Evolutionary conservation across 2,797 vertebrate genomes (phyloP), one percentile per base, ranked within the genome.

Genomic region (Enteromius anoplus): DNA sequence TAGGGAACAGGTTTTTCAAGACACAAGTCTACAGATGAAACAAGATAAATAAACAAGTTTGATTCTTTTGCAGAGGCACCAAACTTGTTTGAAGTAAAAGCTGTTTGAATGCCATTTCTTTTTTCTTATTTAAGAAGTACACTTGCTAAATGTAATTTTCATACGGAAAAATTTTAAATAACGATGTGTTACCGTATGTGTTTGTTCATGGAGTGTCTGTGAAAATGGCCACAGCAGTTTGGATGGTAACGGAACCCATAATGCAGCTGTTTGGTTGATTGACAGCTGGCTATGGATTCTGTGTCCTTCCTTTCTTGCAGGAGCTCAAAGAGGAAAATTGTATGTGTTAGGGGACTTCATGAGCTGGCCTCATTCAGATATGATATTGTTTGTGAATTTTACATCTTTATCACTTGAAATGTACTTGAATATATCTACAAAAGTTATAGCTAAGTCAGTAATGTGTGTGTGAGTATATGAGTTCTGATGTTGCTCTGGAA

Each of bases 201-300:
- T 32, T 45, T 60, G 4, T 32, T 69, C 40, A 3, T 29, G n/a
- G 19, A 37, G 40, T 73, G 26, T 62, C 21, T 5, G 17, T 65
- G 17, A 68, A 76, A 83, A 69, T 58, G 21, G 45, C 7, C 85
- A 75, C 86, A 84, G 96, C 93, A 91, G 90, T 90, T 94, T 92
- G 95, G 95, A 93, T 92, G 93, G 95, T 97, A 99, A 99, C 98
- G 97, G 97, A 99, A 99, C 97, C 97, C 98, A 98, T 97, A 98
- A 99, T 97, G 96, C 97, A 99, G 98, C 97, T 99, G 97, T 96
- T 66, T 15, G 42, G 42, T 92, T 93, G 93, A 86, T 84, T 81
- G 92, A 91, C 97, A 97, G 97, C 98, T 99, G 97, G 95, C 91
- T 95, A 95, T 96, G 96, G 95, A 94, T 95, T 97, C 97, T 96